Conservation (phyloP, 2,113 vertebrate species). For the Serinus canaria region DNA sequence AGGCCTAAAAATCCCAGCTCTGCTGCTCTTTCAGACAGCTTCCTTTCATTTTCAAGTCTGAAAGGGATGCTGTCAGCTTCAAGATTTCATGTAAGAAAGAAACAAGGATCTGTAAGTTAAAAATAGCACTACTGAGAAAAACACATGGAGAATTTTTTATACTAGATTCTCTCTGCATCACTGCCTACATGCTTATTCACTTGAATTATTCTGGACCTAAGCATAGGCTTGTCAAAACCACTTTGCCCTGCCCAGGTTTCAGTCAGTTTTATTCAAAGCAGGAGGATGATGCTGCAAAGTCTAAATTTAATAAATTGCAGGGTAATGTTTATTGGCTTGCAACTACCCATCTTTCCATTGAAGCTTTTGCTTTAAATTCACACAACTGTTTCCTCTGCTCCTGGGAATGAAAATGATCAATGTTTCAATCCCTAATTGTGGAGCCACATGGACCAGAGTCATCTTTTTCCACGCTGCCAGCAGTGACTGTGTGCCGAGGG, state of each 20-base stretch:
- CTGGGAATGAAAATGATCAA: slow-evolving; percentile 6
- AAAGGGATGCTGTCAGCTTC: slow-evolving; percentile 22
- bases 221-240: slow-evolving; percentile 34
- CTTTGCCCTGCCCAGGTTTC: slow-evolving; percentile 25
- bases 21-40: background rate
- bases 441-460: background rate
- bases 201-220: background rate
- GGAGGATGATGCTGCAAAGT: slow-evolving; percentile 51
- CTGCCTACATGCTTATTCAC: slow-evolving; percentile 15
- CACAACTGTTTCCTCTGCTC: background rate
- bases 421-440: background rate
- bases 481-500: background rate
- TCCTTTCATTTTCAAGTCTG: background rate
- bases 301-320: slow-evolving; percentile 12
- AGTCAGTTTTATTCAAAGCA: slow-evolving; percentile 8
- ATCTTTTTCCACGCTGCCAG: background rate
- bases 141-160: background rate
- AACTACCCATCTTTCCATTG: background rate
- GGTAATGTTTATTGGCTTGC: background rate
- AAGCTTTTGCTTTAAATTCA: background rate
- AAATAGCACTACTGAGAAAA: background rate
- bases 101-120: background rate
- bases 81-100: slow-evolving; percentile 7
- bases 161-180: background rate
- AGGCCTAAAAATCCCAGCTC: background rate